Conservation (phyloP, 2,113 vertebrate genomes). For the Agapornis roseicollis region DNA sequence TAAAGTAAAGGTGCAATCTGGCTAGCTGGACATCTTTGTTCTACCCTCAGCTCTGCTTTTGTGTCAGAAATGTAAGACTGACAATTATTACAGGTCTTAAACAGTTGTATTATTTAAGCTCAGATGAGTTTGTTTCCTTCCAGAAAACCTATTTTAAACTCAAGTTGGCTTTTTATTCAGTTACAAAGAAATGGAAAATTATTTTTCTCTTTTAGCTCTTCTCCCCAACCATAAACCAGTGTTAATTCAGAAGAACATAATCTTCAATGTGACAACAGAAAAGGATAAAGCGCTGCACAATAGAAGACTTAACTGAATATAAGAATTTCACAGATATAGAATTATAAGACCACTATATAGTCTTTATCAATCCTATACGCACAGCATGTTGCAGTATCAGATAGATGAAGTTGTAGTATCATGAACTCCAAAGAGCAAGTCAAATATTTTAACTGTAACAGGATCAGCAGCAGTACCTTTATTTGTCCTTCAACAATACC, state of each 20-base stretch:
- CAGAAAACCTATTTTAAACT: not conserved
- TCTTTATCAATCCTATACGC: not conserved
- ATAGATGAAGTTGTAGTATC: not conserved
- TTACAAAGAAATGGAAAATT: not conserved
- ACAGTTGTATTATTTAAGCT: not conserved
- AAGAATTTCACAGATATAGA: not conserved
- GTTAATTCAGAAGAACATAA: not conserved
- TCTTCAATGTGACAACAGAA: not conserved
- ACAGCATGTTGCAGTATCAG: not conserved
- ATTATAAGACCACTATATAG: not conserved
- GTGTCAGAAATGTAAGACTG: not conserved
- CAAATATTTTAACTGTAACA: not conserved
- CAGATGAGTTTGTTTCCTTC: not conserved
- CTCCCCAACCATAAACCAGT: not conserved
- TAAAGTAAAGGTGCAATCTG: not conserved
- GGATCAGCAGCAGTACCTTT: not conserved
- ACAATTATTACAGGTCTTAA: not conserved
- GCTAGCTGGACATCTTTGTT: not conserved
- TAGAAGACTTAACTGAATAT: not conserved
- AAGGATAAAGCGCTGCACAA: not conserved
- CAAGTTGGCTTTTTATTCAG: not conserved
- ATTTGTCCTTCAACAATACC: not conserved
- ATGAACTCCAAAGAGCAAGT: not conserved
- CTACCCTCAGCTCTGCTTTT: not conserved
- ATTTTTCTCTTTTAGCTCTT: not conserved